phyloP scores from a whole-genome alignment of 2,113 vertebrate species.

The Mungos mungo region DNA sequence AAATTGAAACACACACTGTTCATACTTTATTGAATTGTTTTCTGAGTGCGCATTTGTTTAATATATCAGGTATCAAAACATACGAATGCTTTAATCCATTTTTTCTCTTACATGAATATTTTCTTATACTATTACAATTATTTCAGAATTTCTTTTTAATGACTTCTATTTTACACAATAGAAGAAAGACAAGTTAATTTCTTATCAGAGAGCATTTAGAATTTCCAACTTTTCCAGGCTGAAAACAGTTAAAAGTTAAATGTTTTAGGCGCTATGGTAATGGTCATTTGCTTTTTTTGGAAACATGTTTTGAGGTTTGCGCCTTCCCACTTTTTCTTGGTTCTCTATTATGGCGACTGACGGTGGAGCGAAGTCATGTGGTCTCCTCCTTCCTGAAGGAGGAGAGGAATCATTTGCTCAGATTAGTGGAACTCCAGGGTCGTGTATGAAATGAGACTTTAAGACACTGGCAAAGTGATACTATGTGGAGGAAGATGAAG shows the following conservation, averaged over 20 bases:
- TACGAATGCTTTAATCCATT: neutral
- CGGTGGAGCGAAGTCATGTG: accelerated
- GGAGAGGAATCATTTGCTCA: neutral
- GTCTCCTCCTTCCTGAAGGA: neutral
- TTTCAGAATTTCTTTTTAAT: neutral
- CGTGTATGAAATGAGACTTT: neutral
- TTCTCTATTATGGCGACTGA: neutral
- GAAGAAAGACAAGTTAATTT: neutral
- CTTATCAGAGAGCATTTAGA: neutral
- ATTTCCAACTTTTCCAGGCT: neutral
- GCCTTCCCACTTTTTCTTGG: neutral
- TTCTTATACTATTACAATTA: neutral
- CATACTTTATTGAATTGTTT: neutral
- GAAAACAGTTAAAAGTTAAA: neutral
- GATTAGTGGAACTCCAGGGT: too few species aligned
- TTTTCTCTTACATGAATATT: neutral
- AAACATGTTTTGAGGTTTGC: too few species aligned
- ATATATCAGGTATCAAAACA: neutral
- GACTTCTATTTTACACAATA: neutral
- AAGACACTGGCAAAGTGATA: too few species aligned
- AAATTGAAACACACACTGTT: neutral
- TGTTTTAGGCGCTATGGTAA: neutral
- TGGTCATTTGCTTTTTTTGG: neutral
- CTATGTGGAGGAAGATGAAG: accelerated
- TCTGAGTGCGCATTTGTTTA: neutral